Evolutionary conservation across 2,797 vertebrate genomes (phyloP).

Genomic region (Lutjanus argentimaculatus): DNA sequence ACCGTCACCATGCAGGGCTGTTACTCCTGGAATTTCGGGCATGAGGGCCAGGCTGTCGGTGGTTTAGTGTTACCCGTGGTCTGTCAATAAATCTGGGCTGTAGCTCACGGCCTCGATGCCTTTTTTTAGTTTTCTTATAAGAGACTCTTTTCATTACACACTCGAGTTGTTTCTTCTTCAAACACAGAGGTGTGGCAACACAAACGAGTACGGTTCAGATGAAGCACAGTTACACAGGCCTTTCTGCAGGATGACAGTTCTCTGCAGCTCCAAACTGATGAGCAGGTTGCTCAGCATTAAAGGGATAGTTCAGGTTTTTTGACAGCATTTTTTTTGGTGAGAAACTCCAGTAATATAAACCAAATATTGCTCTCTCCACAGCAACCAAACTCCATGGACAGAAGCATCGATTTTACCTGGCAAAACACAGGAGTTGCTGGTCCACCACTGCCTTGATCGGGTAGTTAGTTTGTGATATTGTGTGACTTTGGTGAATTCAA

Average conservation of each 20-base stretch:
- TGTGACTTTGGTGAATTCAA: too few relatives aligned
- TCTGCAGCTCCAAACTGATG: neutral
- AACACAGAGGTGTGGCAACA: constrained; percentile 17
- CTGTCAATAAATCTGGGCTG: constrained; percentile 66
- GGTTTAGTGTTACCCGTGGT: constrained; percentile 77
- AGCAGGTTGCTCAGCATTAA: neutral
- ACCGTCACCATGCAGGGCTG: constrained; percentile 69
- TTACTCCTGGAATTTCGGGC: constrained; percentile 78
- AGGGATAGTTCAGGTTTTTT: too few relatives aligned
- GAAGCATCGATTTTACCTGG: too few relatives aligned
- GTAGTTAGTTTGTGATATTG: too few relatives aligned
- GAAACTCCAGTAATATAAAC: too few relatives aligned
- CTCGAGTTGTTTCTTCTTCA: constrained; percentile 27
- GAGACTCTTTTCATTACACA: constrained; percentile 38
- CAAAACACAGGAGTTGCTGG: too few relatives aligned
- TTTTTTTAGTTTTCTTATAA: constrained; percentile 54
- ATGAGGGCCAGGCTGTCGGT: constrained; percentile 70
- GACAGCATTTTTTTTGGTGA: too few relatives aligned
- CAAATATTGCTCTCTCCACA: too few relatives aligned
- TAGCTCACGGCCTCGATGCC: constrained; percentile 31
- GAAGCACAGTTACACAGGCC: neutral
- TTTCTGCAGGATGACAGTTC: neutral
- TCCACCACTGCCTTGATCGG: too few relatives aligned
- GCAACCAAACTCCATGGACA: too few relatives aligned
- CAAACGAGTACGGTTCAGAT: neutral